A percentile compares a stretch with the other conserved stretches of the same genome.
These are phyloP conservation scores for Tetranychus truncatus DNA, from an alignment of 2,888 invertebrate genomes.

Conservation along the genomic window DNA sequence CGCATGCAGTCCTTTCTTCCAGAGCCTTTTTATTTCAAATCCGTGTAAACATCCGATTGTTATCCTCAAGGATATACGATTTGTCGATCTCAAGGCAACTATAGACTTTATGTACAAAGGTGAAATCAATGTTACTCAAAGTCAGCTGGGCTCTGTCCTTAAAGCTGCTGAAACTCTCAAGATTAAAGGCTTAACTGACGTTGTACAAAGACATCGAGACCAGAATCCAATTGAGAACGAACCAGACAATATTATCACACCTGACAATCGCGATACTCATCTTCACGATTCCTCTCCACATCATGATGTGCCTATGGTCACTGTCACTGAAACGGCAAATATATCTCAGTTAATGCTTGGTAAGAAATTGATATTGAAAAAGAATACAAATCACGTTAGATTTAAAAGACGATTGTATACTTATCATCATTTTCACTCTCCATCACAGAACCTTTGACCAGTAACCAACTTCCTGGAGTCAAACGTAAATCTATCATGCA, in stretches of 20 bases:
- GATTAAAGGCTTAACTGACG: slow-evolving; percentile 57
- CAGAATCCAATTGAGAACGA: not conserved
- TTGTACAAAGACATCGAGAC: slow-evolving; percentile 49
- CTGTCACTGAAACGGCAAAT: not conserved
- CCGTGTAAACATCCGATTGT: slow-evolving; percentile 84
- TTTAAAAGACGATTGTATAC: too few relatives aligned
- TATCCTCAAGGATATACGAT: slow-evolving; percentile 75
- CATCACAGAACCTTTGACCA: too few relatives aligned
- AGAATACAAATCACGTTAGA: not conserved
- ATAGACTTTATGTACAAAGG: slow-evolving; percentile 91
- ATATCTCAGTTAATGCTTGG: not conserved
- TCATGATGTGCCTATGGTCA: not conserved
- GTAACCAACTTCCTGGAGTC: not conserved
- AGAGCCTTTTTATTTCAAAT: slow-evolving; percentile 69
- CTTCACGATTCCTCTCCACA: not conserved
- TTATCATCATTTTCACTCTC: too few relatives aligned
- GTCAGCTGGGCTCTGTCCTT: slow-evolving; percentile 65
- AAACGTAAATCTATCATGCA: not conserved
- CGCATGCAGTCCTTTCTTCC: slow-evolving; percentile 83
- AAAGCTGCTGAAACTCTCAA: slow-evolving; percentile 78
- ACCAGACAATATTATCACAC: not conserved
- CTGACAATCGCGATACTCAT: too few relatives aligned
- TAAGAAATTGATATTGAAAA: not conserved
- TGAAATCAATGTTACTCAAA: slow-evolving; percentile 79
- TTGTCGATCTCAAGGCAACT: slow-evolving; percentile 68